These are phyloP conservation scores for Pyralis farinalis DNA, from an alignment of 2,888 invertebrate species.

Conservation along the genomic window DNA sequence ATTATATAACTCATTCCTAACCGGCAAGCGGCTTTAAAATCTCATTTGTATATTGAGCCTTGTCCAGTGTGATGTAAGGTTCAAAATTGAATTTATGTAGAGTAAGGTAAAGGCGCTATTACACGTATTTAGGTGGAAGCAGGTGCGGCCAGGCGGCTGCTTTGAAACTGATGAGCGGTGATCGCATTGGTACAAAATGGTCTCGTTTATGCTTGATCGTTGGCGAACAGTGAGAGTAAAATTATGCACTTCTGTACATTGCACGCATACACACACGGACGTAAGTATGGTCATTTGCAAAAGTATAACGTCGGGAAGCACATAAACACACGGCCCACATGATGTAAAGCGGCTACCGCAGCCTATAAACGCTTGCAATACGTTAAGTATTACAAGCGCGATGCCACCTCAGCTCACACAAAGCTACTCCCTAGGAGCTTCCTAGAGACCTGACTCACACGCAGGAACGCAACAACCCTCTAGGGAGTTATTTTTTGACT, in stretches of 20 bases:
- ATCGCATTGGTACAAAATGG: conserved; percentile 66
- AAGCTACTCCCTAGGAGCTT: too few species aligned
- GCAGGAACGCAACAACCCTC: too few species aligned
- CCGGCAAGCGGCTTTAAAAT: conserved; percentile 19
- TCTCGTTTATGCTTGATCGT: conserved; percentile 48
- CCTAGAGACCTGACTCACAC: too few species aligned
- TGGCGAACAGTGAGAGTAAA: conserved; percentile 15
- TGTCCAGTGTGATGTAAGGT: conserved; percentile 16
- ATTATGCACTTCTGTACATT: conserved; percentile 12
- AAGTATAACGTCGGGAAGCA: too few species aligned
- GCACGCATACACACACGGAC: conserved; percentile 11
- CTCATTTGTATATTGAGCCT: conserved; percentile 19
- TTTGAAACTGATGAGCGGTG: conserved; percentile 56
- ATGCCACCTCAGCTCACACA: too few species aligned
- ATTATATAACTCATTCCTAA: conserved; percentile 27
- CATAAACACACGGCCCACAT: too few species aligned
- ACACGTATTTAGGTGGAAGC: conserved; percentile 59
- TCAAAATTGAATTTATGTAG: conserved; percentile 11
- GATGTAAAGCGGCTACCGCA: too few species aligned
- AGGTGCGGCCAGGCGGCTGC: conserved; percentile 67
- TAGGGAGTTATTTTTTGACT: too few species aligned
- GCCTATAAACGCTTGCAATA: too few species aligned
- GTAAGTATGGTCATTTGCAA: too few species aligned
- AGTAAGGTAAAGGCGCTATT: conserved; percentile 39
- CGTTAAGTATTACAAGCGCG: too few species aligned